phyloP scores from a whole-genome alignment of 2,113 vertebrate species.

The Callopanchax toddi region DNA sequence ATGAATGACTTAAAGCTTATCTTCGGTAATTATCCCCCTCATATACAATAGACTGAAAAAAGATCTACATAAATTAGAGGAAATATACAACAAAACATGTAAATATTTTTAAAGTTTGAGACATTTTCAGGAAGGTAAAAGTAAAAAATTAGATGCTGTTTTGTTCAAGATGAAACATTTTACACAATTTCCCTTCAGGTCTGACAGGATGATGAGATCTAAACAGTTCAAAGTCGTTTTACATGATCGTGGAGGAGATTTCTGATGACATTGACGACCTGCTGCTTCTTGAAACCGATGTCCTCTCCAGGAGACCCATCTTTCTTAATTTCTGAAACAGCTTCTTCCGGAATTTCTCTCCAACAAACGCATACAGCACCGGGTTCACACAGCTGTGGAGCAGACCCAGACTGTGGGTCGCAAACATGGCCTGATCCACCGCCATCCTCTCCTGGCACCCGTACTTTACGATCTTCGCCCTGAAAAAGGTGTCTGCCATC shows the following conservation, averaged over 20 bases:
- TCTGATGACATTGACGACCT: slow-evolving; percentile 69
- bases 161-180: too few relatives aligned
- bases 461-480: slow-evolving; percentile 56
- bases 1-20: too few relatives aligned
- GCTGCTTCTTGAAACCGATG: slow-evolving; percentile 24
- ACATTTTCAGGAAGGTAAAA: too few relatives aligned
- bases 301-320: slow-evolving; percentile 24
- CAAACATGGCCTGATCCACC: slow-evolving; percentile 62
- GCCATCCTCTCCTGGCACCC: slow-evolving; percentile 48
- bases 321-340: slow-evolving; percentile 47
- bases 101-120: too few relatives aligned
- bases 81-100: too few relatives aligned
- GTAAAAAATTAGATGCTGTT: too few relatives aligned
- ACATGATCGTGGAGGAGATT: slow-evolving; percentile 66
- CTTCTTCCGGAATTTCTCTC: slow-evolving; percentile 73
- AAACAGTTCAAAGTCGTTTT: slow-evolving; percentile 10
- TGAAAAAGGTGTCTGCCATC: slow-evolving; percentile 70
- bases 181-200: too few relatives aligned
- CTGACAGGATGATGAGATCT: not conserved
- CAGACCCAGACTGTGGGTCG: slow-evolving; percentile 74
- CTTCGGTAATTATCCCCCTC: too few relatives aligned
- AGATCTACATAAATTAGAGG: too few relatives aligned
- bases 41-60: too few relatives aligned
- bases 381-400: slow-evolving; percentile 81
- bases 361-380: slow-evolving; percentile 79